phyloP scores from a whole-genome alignment of 2,888 invertebrate species.

The Trissoscelio sp. region DNA sequence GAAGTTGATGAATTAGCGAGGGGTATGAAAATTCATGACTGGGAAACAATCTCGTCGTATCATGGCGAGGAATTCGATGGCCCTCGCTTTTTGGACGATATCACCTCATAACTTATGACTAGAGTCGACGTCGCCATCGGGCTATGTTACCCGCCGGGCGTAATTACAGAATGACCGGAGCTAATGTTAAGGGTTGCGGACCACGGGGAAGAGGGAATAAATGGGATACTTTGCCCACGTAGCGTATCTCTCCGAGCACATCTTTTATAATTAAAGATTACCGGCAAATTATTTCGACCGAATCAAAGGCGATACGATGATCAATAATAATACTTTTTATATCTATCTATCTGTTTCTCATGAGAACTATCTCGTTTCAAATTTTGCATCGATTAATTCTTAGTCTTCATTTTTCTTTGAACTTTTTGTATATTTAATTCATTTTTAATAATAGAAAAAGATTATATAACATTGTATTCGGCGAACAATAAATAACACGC shows the following conservation, averaged over 20 bases:
- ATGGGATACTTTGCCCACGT: conserved; percentile 38
- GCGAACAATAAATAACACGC: conserved; percentile 29
- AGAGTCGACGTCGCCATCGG: conserved; percentile 24
- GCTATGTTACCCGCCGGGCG: conserved; percentile 44
- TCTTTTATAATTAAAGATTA: conserved; percentile 56
- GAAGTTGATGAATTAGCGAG: conserved; percentile 55
- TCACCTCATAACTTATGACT: conserved; percentile 60
- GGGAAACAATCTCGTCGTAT: conserved; percentile 60
- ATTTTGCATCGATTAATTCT: no score
- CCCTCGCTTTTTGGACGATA: conserved; percentile 57
- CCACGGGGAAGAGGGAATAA: conserved; percentile 8
- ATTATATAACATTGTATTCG: conserved; percentile 16
- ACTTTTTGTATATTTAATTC: conserved; percentile 9
- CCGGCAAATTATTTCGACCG: conserved; percentile 34
- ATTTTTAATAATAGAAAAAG: conserved; percentile 15
- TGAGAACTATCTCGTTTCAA: no score
- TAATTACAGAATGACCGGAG: conserved; percentile 55
- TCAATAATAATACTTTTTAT: no score
- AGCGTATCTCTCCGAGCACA: conserved; percentile 45
- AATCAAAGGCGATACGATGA: conserved; percentile 33
- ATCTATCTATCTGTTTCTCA: no score
- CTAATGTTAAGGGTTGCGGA: conserved; percentile 54
- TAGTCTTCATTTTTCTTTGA: no score
- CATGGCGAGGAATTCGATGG: conserved; percentile 47
- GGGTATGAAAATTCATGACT: conserved; percentile 62